Evolutionary conservation across 2,113 vertebrate genomes (phyloP), one percentile per base, ranked within the genome.

Genomic region (Pseudolaguvia tuberculata): DNA sequence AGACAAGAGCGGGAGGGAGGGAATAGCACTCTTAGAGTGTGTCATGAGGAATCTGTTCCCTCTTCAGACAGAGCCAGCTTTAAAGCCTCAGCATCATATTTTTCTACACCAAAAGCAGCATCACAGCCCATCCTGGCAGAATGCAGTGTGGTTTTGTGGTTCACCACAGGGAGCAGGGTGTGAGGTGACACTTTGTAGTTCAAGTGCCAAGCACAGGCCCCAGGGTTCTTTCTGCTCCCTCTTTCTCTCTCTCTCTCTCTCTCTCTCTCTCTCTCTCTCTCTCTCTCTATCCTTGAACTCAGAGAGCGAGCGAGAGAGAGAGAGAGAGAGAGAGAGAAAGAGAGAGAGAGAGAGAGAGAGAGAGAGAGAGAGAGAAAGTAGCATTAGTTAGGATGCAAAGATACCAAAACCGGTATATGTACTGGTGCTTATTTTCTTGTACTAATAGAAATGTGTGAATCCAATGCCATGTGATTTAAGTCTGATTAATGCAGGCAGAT

Each of bases 21-120:
- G 65, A 68, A 51, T 48, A 63, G 73, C 56, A 63, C 53, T 70
- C 53, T n/a, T 57, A 35, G 65, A 27, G 21, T 69, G 48, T 79
- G 73, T 73, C 75, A 50, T 82, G 71, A 68, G 62, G 61, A 65
- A 80, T 72, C 63, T 82, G 78, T 80, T 74, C 56, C 57, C 20
- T 61, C 29, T 58, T 79, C 65, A 47, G 53, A 59, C 55, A 51
- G 39, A 48, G n/a, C 52, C 39, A 78, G 70, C 55, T 66, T 77
- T 72, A 67, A 58, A 76, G 61, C 18, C 13, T 52, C 39, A 58
- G 39, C 39, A 35, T 35, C 6, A 42, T 9, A 42, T 61, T n/a
- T 50, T 27, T 66, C 25, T 58, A 48, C 31, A 48, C 47, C 20
- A 47, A 39, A 74, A 50, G 50, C n/a, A 59, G 45, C 62, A 42